Percentiles rank a stretch among this genome's conserved stretches.
phyloP scores from a whole-genome alignment of 2,888 invertebrate species.

The Calameuta idolon region DNA sequence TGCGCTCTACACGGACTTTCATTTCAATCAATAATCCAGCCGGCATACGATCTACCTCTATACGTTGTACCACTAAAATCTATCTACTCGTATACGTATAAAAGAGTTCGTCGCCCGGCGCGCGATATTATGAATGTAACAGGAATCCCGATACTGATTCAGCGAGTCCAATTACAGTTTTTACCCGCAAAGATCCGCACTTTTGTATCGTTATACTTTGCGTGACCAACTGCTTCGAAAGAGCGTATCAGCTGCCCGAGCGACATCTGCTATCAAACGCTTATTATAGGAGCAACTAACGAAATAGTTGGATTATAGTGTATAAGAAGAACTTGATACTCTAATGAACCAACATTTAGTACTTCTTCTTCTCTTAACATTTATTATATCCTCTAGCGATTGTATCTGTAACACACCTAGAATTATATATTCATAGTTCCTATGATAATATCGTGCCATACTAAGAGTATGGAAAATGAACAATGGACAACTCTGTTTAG shows the following conservation, averaged over 20 bases:
- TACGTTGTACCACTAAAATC: neutral
- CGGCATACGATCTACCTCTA: constrained; percentile 6
- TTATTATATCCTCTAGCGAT: neutral
- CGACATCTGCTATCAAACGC: neutral
- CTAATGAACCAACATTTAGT: neutral
- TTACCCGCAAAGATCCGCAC: neutral
- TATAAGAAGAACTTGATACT: neutral
- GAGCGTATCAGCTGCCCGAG: neutral
- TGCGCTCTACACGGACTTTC: neutral
- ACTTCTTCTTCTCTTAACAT: neutral
- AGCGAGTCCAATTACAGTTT: neutral
- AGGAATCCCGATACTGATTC: neutral
- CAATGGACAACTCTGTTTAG: neutral
- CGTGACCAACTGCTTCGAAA: neutral
- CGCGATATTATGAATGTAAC: neutral
- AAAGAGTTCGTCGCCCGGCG: neutral
- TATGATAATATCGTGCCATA: neutral
- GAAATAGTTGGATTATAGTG: neutral
- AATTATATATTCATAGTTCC: neutral
- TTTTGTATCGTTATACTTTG: neutral
- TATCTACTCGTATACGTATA: neutral
- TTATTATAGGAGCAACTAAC: neutral
- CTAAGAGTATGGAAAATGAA: neutral
- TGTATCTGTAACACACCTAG: neutral
- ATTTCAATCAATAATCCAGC: neutral